Percentiles rank a stretch among this genome's conserved stretches.
phyloP scores from a whole-genome alignment of 1,140 invertebrate species.

The Amphibalanus amphitrite region DNA sequence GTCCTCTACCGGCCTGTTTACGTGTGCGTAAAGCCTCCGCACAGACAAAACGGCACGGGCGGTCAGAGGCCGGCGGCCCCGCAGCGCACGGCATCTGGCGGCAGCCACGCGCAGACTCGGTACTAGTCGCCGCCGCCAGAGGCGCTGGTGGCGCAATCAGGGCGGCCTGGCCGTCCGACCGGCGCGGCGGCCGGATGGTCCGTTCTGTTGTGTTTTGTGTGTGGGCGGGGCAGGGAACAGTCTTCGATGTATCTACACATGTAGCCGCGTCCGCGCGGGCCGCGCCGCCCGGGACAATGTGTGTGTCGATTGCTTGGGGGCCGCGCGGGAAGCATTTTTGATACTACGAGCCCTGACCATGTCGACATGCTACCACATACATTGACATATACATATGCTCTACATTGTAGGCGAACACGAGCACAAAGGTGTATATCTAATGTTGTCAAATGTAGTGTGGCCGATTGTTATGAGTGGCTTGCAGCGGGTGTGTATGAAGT shows the following conservation, averaged over 20 bases:
- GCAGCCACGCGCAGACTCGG: background rate
- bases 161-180: no score
- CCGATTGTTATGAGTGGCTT: background rate
- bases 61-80: background rate
- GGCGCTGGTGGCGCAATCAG: background rate
- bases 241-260: background rate
- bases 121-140: background rate
- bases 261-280: background rate
- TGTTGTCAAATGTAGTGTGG: background rate
- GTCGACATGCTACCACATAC: background rate
- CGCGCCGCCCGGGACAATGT: background rate
- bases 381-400: background rate
- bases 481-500: background rate
- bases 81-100: background rate
- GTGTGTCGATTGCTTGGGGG: background rate
- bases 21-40: slow-evolving; percentile 32
- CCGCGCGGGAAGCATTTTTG: background rate
- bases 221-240: background rate
- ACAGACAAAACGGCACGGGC: background rate
- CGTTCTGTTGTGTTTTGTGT: background rate
- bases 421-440: background rate
- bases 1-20: slow-evolving; percentile 51
- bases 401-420: background rate
- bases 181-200: no score
- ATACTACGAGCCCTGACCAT: background rate